Evolutionary conservation across 2,113 vertebrate genomes (phyloP), one percentile per base, ranked within the genome.

Genomic region (Ptyas mucosa): DNA sequence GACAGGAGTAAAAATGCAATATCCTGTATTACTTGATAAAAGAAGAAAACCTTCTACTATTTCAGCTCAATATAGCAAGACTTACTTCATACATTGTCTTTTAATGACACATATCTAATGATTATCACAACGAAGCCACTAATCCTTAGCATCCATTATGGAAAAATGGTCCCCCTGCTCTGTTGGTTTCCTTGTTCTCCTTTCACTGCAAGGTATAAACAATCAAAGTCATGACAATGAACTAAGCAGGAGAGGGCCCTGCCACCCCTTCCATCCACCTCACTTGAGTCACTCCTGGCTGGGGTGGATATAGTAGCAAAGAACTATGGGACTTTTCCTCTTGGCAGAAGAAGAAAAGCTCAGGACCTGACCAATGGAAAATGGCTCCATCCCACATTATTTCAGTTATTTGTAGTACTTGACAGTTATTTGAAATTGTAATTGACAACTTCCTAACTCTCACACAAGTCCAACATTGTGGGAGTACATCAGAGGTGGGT

Each of bases 21-120:
- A 93, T 93, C 58, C 90, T 93, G 95, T 58, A 89, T 89, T 91
- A 93, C 95, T 23, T 92, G 93, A 94, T n/a, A 58, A 53, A 64
- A 12, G 11, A 64, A 88, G 3, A 90, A 90, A 92, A 55, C 1
- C 20, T 92, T 43, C 61, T 86, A 10, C 54, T 94, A 90, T 34
- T 92, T 92, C 26, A 46, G 53, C 57, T 88, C 87, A 94, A 87
- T 94, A 15, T 5, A n/a, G 12, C 24, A 90, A 91, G 87, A 49
- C 26, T 92, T 89, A 49, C 89, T 86, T 52, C 61, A 4, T 81
- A 52, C 75, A 39, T 94, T 94, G 89, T 55, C 43, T 93, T 94
- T 89, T 94, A 95, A 94, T 95, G 94, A 88, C 53, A 91, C 85
- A 55, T 81, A 57, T 91, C 54, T 89, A 69, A 81, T 52, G 43